A percentile compares a stretch with the other conserved stretches of the same genome.
phyloP scores from a whole-genome alignment of 2,888 invertebrate species.

The Molorchus minor region DNA sequence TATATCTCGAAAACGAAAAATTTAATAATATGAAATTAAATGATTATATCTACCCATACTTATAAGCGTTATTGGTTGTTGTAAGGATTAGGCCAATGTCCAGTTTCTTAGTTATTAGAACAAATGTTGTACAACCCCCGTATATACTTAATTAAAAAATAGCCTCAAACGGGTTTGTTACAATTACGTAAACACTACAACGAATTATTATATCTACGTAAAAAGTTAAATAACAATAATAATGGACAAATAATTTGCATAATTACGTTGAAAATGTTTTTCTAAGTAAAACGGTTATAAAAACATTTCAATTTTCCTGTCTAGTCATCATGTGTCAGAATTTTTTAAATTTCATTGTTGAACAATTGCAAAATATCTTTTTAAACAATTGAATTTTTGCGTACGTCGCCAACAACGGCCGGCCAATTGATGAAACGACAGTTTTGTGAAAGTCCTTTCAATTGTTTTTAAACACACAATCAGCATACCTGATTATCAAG shows the following conservation, averaged over 20 bases:
- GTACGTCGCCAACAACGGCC: conserved; percentile 27
- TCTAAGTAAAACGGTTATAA: conserved; percentile 35
- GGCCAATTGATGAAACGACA: conserved; percentile 36
- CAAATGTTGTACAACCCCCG: too few species aligned
- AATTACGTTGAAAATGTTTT: conserved; percentile 29
- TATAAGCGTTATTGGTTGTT: too few species aligned
- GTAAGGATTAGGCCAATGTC: too few species aligned
- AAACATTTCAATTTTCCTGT: conserved; percentile 28
- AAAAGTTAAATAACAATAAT: conserved; percentile 11
- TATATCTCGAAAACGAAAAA: too few species aligned
- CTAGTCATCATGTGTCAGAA: conserved; percentile 10
- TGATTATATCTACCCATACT: too few species aligned
- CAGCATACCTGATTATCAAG: conserved; percentile 42
- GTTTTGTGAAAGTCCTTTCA: conserved; percentile 41
- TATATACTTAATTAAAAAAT: too few species aligned
- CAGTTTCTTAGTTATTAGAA: too few species aligned
- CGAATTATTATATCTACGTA: background rate
- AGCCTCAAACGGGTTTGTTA: background rate
- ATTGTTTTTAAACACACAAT: conserved; percentile 40
- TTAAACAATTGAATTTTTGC: conserved; percentile 38
- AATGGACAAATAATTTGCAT: conserved; percentile 26
- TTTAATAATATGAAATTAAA: too few species aligned
- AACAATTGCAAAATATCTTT: conserved; percentile 37
- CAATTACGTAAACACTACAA: background rate
- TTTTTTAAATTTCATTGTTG: conserved; percentile 23